Evolutionary conservation across 2,113 vertebrate species (phyloP), one percentile per base, ranked within the genome.

Genomic region (Periophthalmodon schlosseri): DNA sequence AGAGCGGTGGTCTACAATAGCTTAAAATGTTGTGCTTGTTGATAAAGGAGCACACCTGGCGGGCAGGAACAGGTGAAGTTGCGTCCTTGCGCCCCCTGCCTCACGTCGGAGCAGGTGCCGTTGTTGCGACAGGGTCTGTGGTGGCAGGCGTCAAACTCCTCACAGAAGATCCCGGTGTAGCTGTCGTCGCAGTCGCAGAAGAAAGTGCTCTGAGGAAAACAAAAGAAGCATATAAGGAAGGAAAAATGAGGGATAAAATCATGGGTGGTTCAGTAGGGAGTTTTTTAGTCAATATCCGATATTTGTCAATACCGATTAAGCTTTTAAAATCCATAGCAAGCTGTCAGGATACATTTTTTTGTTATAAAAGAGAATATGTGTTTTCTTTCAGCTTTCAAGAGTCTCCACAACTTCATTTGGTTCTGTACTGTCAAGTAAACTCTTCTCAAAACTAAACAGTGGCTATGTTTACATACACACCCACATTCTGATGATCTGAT

Each of bases 81-180:
- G 78, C 79, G 94, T 70, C 95, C 95, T 0, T 95, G 83, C 0
- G 94, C 95, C 46, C 95, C 96, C 81, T 98, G 95, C 14, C 84
- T 83, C 3, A 93, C 74, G 21, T 98, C 96, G 0, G 86, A 69
- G 78, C 97, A 99, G 77, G 94, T 96, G 47, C 92, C 95, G 0
- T 96, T 95, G 89, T 97, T 96, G 88, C 91, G 93, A 68, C 97
- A 99, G 3, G 95, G 96, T 0, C 92, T 91, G 76, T 78, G 89
- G 71, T 93, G 94, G 88, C 97, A 99, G 54, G 96, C 97, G 1
- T 99, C 94, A 20, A 95, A 97, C 84, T 99, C 97, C 86, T 99
- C 96, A 71, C 97, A 99, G 87, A 95, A 93, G 54, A 95, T 90
- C 0, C 97, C 97, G 5, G 87, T 90, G 57, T 96, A 97, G 5